Percentiles rank a stretch among this genome's conserved stretches.
Evolutionary conservation across 2,797 vertebrate species (phyloP).

Genomic region (Rhynchotus rufescens): DNA sequence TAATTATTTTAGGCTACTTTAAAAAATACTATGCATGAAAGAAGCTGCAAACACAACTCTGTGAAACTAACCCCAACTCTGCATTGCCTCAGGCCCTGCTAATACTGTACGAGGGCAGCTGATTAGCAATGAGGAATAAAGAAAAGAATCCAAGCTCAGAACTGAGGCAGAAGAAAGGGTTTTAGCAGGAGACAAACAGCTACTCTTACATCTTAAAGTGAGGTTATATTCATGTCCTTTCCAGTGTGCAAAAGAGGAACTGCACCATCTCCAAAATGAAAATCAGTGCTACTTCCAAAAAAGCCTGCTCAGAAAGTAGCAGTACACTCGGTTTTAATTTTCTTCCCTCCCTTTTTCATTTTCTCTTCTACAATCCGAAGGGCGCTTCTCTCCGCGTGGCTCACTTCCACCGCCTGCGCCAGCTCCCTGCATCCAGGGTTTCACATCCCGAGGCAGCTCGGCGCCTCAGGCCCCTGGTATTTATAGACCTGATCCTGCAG

Average conservation of each 20-base stretch:
- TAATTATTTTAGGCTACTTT: not conserved
- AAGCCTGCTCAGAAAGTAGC: not conserved
- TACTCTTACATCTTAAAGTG: constrained; percentile 2
- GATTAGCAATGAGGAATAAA: constrained; percentile 25
- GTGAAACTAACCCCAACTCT: not conserved
- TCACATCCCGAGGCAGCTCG: not conserved
- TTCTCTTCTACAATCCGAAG: not conserved
- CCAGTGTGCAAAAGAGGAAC: not conserved
- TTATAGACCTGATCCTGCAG: not conserved
- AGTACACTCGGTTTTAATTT: not conserved
- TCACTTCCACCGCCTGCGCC: not conserved
- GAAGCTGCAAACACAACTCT: not conserved
- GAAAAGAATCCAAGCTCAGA: not conserved
- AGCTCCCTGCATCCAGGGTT: not conserved
- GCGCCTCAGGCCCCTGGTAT: not conserved
- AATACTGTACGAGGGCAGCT: not conserved
- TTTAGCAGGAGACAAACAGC: not conserved
- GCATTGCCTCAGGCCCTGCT: not conserved
- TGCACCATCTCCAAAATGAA: not conserved
- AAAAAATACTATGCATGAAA: not conserved
- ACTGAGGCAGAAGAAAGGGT: not conserved
- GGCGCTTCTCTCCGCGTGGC: not conserved
- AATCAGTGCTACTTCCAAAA: not conserved
- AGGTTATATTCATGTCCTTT: not conserved
- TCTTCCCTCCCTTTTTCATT: not conserved